Evolutionary conservation across 2,888 invertebrate species (phyloP), one percentile per base, ranked within the genome.

Genomic region (Thereva unica): DNA sequence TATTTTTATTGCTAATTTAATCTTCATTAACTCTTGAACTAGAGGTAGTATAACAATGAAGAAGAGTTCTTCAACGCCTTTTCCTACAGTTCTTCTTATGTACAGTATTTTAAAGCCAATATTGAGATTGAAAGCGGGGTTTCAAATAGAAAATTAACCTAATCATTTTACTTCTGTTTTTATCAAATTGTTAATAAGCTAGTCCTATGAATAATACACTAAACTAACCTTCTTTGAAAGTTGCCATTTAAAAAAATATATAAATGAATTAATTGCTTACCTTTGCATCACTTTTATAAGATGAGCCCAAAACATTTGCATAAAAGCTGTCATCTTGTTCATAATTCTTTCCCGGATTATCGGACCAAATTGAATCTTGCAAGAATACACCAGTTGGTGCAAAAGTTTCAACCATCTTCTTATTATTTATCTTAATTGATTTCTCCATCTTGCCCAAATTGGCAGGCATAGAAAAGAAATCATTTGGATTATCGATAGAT

Each of bases 281-380:
- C 68, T 63, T 64, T 49, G 49, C 37, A 55, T 66, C 47, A 42
- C 47, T 66, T 41, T 71, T 72, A 37, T 71, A 71, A 10, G 71
- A 71, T 4, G 75, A 73, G 61, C 73, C 73, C 69, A 73, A 73
- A n/a, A 73, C 74, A 70, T 76, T 75, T 44, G 71, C 73, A 54
- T 74, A 75, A 52, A 76, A 76, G 67, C 75, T 75, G 49, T 76
- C 76, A 69, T 73, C 72, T 38, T 78, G 77, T 50, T 77, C 75
- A 35, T 74, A 74, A 47, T 73, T 72, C 65, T 72, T 72, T 10
- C 67, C 64, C 3, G 72, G 69, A 69, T 74, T 74, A 69, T 82
- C 77, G 8, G 84, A 83, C 84, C 85, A 85, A 73, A 85, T 85
- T 6, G 84, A 84, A 74, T 80, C 82, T 52, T 80, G 82, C 66